phyloP scores from a whole-genome alignment of 1,140 invertebrate species.

The Tetramorium alpestre region DNA sequence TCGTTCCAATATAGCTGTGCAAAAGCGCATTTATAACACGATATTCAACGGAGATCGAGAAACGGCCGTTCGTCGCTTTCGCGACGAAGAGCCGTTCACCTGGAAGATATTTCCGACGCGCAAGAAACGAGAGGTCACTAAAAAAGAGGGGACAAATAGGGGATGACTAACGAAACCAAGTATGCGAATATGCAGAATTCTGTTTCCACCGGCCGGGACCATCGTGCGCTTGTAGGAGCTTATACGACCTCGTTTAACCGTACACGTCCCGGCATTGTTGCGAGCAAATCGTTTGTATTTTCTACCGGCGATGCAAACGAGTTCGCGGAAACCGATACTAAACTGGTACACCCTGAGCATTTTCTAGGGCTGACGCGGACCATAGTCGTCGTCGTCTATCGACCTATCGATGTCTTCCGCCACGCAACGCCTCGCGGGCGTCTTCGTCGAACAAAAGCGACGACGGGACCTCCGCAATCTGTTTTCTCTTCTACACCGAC shows the following conservation, averaged over 20 bases:
- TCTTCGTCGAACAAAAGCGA: constrained; percentile 47
- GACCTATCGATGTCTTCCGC: constrained; percentile 57
- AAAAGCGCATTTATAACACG: not conserved
- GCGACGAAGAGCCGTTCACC: not conserved
- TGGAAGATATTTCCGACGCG: constrained; percentile 34
- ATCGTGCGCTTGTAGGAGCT: constrained; percentile 21
- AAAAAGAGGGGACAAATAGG: not conserved
- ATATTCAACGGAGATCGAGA: not conserved
- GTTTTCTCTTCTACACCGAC: constrained; percentile 54
- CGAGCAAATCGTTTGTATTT: constrained; percentile 63
- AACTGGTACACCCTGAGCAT: not conserved
- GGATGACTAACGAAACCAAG: not conserved
- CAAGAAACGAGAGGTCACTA: constrained; percentile 25
- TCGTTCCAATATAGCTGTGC: not conserved
- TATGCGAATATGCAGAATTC: constrained; percentile 34
- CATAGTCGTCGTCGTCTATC: constrained; percentile 11
- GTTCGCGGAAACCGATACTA: constrained; percentile 54
- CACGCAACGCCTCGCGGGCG: constrained; percentile 48
- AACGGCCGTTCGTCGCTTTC: constrained; percentile 1
- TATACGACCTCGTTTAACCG: constrained; percentile 46
- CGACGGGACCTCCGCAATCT: constrained; percentile 48
- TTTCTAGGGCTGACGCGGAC: not conserved
- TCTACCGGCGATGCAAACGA: constrained; percentile 53
- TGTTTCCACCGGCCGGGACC: constrained; percentile 21
- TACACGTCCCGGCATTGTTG: constrained; percentile 53